A percentile compares a stretch with the other conserved stretches of the same genome.
These are phyloP conservation scores for Hydrozoanthus tunicans DNA, from an alignment of 64 coral and sea anemone species.

Conservation along the genomic window DNA sequence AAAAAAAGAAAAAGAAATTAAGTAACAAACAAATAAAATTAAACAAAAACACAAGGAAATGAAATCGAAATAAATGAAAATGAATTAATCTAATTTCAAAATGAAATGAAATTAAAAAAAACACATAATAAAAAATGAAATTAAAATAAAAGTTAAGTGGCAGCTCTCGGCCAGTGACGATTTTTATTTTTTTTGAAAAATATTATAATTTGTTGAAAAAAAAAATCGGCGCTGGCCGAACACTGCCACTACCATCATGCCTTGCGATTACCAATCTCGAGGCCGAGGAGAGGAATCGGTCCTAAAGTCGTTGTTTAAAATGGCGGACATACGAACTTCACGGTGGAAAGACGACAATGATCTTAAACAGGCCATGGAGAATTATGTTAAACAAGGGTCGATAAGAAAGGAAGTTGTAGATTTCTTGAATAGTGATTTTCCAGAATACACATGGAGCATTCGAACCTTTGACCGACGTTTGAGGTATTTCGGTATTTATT, in stretches of 20 bases:
- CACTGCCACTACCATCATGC: constrained; percentile 65
- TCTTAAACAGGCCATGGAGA: constrained; percentile 33
- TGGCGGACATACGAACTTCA: constrained; percentile 14
- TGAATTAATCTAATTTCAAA: constrained; percentile 21
- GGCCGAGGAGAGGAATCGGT: constrained; percentile 20
- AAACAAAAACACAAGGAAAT: no score
- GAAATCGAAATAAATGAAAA: neutral
- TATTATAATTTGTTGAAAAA: constrained; percentile 36
- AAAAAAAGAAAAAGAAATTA: neutral
- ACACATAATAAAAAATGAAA: constrained; percentile 25
- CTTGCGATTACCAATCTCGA: constrained; percentile 34
- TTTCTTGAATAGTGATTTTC: constrained; percentile 37
- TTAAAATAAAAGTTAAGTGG: constrained; percentile 57
- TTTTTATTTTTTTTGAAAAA: constrained; percentile 17
- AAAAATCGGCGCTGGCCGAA: constrained; percentile 52
- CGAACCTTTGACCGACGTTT: constrained; percentile 29
- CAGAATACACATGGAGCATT: constrained; percentile 37
- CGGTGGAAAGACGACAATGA: constrained; percentile 20
- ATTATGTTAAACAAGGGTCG: constrained; percentile 16
- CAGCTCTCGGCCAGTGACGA: constrained; percentile 26
- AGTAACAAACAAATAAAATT: no score
- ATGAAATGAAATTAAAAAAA: constrained; percentile 31
- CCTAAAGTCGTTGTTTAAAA: neutral
- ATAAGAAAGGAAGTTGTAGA: constrained; percentile 29
- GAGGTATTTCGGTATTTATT: constrained; percentile 15